A percentile compares a stretch with the other conserved stretches of the same genome.
phyloP scores from a whole-genome alignment of 2,797 vertebrate species.

The Hirundo rustica region DNA sequence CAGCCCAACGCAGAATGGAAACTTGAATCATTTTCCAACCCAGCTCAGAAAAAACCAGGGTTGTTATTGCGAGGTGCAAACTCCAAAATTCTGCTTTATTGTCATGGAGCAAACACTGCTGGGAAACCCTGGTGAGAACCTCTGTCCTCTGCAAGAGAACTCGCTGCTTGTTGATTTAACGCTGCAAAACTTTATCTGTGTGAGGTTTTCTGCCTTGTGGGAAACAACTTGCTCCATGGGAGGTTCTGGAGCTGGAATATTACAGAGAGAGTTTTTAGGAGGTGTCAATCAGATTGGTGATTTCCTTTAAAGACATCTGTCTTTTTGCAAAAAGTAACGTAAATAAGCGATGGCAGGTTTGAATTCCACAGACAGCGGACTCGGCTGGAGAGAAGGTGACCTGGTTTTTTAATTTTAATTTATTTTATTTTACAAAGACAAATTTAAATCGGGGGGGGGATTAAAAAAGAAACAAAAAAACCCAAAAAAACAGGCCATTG shows the following conservation, averaged over 20 bases:
- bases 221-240: background rate
- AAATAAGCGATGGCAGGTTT: background rate
- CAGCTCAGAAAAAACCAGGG: background rate
- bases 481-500: background rate
- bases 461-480: background rate
- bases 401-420: background rate
- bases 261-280: background rate
- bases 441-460: background rate
- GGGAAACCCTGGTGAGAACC: background rate
- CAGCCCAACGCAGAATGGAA: background rate
- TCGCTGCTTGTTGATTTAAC: fast-evolving
- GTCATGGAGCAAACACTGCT: background rate
- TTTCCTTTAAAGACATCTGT: background rate
- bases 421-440: background rate
- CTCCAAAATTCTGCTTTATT: background rate
- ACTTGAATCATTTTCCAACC: background rate
- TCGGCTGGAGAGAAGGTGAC: background rate
- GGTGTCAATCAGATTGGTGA: background rate
- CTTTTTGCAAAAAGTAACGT: fast-evolving
- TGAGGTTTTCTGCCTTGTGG: background rate
- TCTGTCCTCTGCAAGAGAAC: background rate
- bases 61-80: background rate
- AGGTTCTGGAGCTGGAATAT: background rate
- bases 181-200: background rate
- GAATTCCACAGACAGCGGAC: background rate